Conservation (phyloP, 2,113 vertebrate genomes). For the Marmota monax region DNA sequence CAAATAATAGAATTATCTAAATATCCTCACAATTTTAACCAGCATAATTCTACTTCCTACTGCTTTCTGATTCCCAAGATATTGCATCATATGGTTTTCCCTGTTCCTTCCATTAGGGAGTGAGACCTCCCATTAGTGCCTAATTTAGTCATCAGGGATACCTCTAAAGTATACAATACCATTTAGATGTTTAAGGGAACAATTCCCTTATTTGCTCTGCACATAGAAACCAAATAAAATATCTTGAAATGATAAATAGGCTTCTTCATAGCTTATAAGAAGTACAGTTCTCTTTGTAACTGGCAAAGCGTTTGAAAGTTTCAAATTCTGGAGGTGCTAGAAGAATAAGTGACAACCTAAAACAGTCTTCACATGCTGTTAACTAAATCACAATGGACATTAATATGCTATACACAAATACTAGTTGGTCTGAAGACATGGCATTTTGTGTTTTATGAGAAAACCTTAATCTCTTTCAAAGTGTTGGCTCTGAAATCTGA, state of each 20-base stretch:
- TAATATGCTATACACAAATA: not conserved
- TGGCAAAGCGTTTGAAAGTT: slow-evolving; percentile 4
- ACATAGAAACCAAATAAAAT: not conserved
- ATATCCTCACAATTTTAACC: not conserved
- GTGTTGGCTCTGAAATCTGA: slow-evolving; percentile 21
- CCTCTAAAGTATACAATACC: not conserved
- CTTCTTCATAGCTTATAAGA: not conserved
- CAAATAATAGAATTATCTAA: not conserved
- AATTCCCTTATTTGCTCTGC: not conserved
- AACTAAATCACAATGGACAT: not conserved
- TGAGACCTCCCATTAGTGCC: not conserved
- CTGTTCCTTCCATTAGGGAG: not conserved
- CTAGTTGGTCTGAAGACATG: slow-evolving; percentile 16
- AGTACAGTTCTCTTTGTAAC: not conserved
- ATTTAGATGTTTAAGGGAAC: not conserved
- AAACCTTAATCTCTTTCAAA: slow-evolving; percentile 41
- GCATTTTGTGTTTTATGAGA: slow-evolving; percentile 14
- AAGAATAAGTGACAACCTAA: not conserved
- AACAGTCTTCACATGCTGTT: slow-evolving; percentile 15
- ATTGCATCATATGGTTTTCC: not conserved
- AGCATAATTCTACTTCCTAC: not conserved
- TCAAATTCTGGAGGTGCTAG: not conserved
- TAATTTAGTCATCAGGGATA: not conserved
- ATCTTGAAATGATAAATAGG: not conserved
- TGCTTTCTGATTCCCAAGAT: not conserved